phyloP scores from a whole-genome alignment of 2,888 invertebrate species.

The Hydraecia micacea region DNA sequence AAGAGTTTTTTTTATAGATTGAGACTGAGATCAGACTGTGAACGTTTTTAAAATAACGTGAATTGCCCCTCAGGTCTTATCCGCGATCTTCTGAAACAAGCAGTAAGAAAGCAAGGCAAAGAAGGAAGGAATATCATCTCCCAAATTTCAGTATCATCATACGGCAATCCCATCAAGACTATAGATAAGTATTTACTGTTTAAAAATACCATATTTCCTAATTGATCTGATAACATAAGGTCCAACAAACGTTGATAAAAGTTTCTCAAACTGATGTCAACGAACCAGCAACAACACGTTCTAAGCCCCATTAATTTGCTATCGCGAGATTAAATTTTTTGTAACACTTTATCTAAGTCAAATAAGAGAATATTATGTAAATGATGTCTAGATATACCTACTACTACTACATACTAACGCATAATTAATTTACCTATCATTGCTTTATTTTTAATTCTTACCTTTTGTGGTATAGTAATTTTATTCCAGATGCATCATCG shows the following conservation, averaged over 20 bases:
- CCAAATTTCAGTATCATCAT: too few species aligned
- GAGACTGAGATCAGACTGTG: too few species aligned
- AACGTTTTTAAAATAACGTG: too few species aligned
- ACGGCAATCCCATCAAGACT: not conserved
- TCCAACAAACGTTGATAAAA: not conserved
- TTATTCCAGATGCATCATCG: too few species aligned
- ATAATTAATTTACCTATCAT: not conserved
- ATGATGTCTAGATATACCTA: not conserved
- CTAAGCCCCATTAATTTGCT: not conserved
- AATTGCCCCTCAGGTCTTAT: not conserved
- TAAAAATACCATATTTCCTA: not conserved
- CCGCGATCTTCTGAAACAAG: not conserved
- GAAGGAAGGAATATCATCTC: not conserved
- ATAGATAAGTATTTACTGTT: not conserved
- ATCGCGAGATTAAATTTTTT: not conserved
- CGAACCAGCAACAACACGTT: not conserved
- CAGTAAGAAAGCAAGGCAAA: not conserved
- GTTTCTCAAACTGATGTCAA: not conserved
- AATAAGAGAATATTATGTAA: not conserved
- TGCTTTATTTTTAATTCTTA: not conserved
- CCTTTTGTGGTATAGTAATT: not conserved
- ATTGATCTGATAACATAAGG: too few species aligned
- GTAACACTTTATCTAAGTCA: not conserved
- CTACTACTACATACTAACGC: not conserved
- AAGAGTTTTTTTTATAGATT: too few species aligned